Evolutionary conservation across 2,797 vertebrate genomes (phyloP).

Genomic region (Molossus molossus): DNA sequence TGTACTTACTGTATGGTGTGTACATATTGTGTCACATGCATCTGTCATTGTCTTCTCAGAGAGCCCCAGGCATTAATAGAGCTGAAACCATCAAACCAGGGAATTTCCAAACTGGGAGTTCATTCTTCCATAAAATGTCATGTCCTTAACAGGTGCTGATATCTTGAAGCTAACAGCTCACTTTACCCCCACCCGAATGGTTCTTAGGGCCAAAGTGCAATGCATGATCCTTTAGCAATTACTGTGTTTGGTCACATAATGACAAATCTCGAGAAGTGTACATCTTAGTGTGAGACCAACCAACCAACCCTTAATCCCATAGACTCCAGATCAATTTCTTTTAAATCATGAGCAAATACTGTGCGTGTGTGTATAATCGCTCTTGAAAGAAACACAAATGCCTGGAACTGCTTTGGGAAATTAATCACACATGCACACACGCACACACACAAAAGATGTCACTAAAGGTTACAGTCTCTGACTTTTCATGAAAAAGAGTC

Average conservation of each 20-base stretch:
- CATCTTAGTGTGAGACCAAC: not conserved
- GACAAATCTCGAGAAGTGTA: not conserved
- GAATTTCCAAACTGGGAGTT: not conserved
- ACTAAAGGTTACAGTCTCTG: not conserved
- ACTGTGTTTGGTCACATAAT: not conserved
- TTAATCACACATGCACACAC: not conserved
- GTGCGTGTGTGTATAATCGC: not conserved
- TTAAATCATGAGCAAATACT: constrained; percentile 41
- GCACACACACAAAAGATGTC: not conserved
- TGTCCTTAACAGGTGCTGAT: not conserved
- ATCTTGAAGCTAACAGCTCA: not conserved
- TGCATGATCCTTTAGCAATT: not conserved
- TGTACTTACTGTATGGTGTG: not conserved
- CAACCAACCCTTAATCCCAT: not conserved
- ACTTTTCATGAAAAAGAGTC: constrained; percentile 15
- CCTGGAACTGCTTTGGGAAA: constrained; percentile 57
- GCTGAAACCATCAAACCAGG: not conserved
- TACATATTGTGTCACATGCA: not conserved
- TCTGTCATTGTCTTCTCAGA: not conserved
- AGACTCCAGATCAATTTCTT: constrained; percentile 11
- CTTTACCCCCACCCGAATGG: not conserved
- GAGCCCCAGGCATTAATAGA: not conserved
- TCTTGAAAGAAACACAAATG: constrained; percentile 24
- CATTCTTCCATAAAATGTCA: not conserved
- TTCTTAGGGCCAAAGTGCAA: not conserved